Evolutionary conservation across 2,888 invertebrate species (phyloP), one percentile per base, ranked within the genome.

Genomic region (Imbricaverruca yamaguchii): DNA sequence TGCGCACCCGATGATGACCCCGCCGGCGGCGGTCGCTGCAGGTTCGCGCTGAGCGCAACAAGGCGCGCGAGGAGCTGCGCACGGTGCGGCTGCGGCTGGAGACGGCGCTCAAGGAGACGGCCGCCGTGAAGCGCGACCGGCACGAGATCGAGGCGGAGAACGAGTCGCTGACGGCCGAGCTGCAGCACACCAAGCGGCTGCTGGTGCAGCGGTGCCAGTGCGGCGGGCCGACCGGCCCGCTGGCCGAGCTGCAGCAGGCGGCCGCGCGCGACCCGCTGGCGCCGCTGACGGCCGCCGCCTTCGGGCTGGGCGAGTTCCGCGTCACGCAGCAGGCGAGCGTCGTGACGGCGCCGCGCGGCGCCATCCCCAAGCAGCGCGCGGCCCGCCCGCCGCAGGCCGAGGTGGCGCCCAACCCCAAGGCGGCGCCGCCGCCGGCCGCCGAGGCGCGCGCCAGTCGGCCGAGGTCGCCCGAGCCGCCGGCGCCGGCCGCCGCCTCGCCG

Each of bases 31-130:
- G 39, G 39, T 4, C 39, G 39, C 4, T 39, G 39, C 83, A 90
- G 90, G 92, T 94, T 85, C 91, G 97, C 81, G 95, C 93, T 86
- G 98, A 98, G 88, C 90, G 97, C 55, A 98, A 98, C 87, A 94
- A 94, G 86, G 93, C 96, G 0, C 89, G 97, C 67, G 97, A 97
- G 85, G 97, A 97, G 87, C 92, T 93, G 2, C 94, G 96, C 87
- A 92, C 93, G 84, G 87, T 95, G 8, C 91, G 94, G 85, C 91
- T 91, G 65, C 95, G 94, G 89, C 88, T 96, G 63, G 97, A 97
- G 86, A 88, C 90, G 13, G 89, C 93, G 0, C 87, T 92, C 83
- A 95, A 95, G 88, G 95, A 95, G 86, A 89, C 92, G 0, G 91
- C 91, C 82, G 89, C 90, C 0, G 89, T 92, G 93, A 88, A 55